phyloP scores from a whole-genome alignment of 1,140 invertebrate species.

The Orussus abietinus region DNA sequence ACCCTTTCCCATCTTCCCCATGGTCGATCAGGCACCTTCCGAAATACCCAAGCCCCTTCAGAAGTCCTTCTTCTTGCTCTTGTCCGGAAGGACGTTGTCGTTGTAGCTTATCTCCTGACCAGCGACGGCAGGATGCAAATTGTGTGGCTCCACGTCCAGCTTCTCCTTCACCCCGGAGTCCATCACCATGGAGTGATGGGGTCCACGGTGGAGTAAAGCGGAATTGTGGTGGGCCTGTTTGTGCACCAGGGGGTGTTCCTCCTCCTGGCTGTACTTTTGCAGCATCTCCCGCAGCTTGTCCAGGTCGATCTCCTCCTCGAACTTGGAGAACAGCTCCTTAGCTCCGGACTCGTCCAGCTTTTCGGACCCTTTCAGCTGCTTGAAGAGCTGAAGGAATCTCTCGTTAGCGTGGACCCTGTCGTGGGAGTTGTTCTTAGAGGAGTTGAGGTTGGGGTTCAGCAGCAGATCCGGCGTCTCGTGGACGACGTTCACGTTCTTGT shows the following conservation, averaged over 20 bases:
- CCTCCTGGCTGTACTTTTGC: conserved; percentile 33
- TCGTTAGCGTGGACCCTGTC: conserved; percentile 40
- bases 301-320: conserved; percentile 37
- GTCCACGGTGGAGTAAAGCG: conserved; percentile 37
- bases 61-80: conserved; percentile 49
- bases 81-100: conserved; percentile 43
- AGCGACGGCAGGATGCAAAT: conserved; percentile 51
- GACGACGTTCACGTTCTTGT: conserved; percentile 38
- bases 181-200: conserved; percentile 46
- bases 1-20: too few relatives aligned
- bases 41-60: conserved; percentile 10
- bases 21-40: too few relatives aligned
- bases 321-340: conserved; percentile 39
- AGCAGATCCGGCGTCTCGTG: conserved; percentile 47
- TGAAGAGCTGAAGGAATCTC: conserved; percentile 40
- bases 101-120: conserved; percentile 56
- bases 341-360: conserved; percentile 36
- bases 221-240: conserved; percentile 32
- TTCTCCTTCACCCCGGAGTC: conserved; percentile 50
- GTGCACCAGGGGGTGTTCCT: conserved; percentile 20
- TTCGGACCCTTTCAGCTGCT: conserved; percentile 38
- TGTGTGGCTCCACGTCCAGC: conserved; percentile 53
- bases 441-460: conserved; percentile 43
- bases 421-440: conserved; percentile 35
- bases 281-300: conserved; percentile 41